These are phyloP conservation scores for Lepus europaeus DNA, from an alignment of 2,113 vertebrate species.

Conservation along the genomic window DNA sequence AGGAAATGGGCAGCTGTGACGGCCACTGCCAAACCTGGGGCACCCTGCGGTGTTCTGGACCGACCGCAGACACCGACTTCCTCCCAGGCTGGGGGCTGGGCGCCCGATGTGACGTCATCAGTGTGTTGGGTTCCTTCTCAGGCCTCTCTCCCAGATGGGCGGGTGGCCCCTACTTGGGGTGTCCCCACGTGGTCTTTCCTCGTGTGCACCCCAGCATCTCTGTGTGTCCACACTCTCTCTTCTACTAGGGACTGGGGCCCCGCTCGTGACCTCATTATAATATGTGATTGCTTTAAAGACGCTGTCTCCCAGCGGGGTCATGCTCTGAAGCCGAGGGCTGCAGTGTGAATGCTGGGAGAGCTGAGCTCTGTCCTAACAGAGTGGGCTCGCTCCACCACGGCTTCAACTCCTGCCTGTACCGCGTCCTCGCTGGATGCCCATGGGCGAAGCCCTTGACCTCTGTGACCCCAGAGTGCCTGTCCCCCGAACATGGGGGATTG, in stretches of 20 bases:
- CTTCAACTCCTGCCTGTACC: neutral
- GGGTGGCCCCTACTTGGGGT: accelerated
- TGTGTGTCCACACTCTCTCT: neutral
- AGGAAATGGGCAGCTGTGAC: no score
- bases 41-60: no score
- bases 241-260: neutral
- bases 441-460: neutral
- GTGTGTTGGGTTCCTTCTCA: no score
- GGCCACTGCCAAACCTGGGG: no score
- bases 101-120: no score
- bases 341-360: no score
- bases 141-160: neutral
- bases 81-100: no score
- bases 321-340: neutral
- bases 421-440: neutral
- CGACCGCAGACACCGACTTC: no score
- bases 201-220: neutral
- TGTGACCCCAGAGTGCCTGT: neutral
- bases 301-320: neutral
- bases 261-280: neutral
- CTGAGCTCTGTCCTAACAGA: accelerated
- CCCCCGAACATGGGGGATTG: neutral
- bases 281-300: neutral
- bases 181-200: neutral
- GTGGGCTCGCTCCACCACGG: accelerated